Percentiles rank a stretch among this genome's conserved stretches.
Conservation (phyloP, 1,140 invertebrate genomes). For the Brachionus manjavacas region DNA sequence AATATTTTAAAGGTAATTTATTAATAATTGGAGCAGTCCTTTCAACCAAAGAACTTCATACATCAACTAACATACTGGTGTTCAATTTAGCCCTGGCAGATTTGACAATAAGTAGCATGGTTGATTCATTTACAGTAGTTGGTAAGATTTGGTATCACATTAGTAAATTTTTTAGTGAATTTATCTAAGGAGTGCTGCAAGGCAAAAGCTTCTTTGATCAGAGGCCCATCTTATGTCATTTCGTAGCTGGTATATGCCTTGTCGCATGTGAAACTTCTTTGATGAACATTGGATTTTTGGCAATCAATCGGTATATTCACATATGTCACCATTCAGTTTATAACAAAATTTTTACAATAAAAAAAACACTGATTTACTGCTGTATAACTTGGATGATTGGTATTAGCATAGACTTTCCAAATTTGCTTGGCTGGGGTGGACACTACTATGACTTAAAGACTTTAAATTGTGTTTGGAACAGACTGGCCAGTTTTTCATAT, state of each 20-base stretch:
- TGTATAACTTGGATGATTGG: conserved; percentile 45
- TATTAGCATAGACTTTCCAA: conserved; percentile 45
- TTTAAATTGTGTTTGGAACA: conserved; percentile 49
- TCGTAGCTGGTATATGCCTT: conserved; percentile 48
- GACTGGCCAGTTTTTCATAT: conserved; percentile 49
- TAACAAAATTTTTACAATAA: conserved; percentile 46
- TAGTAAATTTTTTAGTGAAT: not conserved
- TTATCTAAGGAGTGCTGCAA: conserved; percentile 34
- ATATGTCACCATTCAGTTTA: conserved; percentile 48
- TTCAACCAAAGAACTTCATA: conserved; percentile 34
- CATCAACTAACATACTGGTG: conserved; percentile 49
- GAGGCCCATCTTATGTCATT: conserved; percentile 47
- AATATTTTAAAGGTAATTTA: not conserved
- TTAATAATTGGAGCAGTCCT: conserved; percentile 36
- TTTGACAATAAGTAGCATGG: conserved; percentile 49
- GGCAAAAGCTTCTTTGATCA: conserved; percentile 47
- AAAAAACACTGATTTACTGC: conserved; percentile 45
- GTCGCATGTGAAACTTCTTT: conserved; percentile 48
- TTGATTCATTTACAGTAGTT: conserved; percentile 52
- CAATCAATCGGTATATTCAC: conserved; percentile 47
- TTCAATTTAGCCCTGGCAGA: conserved; percentile 53
- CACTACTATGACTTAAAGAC: conserved; percentile 50
- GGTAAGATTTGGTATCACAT: conserved; percentile 45
- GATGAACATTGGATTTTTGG: conserved; percentile 47
- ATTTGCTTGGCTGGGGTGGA: conserved; percentile 46